These are phyloP conservation scores for Marasmarcha lunaedactyla DNA, from an alignment of 2,888 invertebrate genomes.

Conservation along the genomic window DNA sequence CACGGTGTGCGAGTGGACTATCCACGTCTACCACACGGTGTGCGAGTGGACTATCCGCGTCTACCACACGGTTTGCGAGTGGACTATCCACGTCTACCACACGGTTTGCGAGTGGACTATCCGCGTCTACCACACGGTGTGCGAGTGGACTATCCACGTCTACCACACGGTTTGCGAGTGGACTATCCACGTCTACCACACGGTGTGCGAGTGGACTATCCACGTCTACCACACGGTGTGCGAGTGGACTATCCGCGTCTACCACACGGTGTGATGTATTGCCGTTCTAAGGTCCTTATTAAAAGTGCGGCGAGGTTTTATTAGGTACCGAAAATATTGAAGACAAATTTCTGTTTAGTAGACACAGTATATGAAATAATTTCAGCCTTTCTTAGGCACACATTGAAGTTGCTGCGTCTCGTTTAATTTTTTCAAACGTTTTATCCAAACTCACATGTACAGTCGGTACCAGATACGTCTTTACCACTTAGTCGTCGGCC, in stretches of 20 bases:
- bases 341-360: too few relatives aligned
- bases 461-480: too few relatives aligned
- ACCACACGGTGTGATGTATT: slow-evolving; percentile 27
- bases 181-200: slow-evolving; percentile 17
- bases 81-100: slow-evolving; percentile 18
- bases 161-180: slow-evolving; percentile 25
- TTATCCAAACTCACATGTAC: too few relatives aligned
- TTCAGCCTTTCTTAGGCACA: too few relatives aligned
- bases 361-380: too few relatives aligned
- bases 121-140: slow-evolving; percentile 14
- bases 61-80: slow-evolving; percentile 24
- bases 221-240: slow-evolving; percentile 16
- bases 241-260: slow-evolving; percentile 22
- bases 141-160: slow-evolving; percentile 23
- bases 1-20: slow-evolving; percentile 25
- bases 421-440: too few relatives aligned
- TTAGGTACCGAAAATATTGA: slow-evolving; percentile 3
- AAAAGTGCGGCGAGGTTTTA: slow-evolving; percentile 1
- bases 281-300: slow-evolving; percentile 7
- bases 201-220: slow-evolving; percentile 25
- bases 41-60: slow-evolving; percentile 24
- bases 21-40: slow-evolving; percentile 14
- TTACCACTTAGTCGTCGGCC: too few relatives aligned
- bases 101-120: slow-evolving; percentile 28
- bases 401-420: too few relatives aligned